Evolutionary conservation across 2,113 vertebrate species (phyloP).

Genomic region (Lota lota): DNA sequence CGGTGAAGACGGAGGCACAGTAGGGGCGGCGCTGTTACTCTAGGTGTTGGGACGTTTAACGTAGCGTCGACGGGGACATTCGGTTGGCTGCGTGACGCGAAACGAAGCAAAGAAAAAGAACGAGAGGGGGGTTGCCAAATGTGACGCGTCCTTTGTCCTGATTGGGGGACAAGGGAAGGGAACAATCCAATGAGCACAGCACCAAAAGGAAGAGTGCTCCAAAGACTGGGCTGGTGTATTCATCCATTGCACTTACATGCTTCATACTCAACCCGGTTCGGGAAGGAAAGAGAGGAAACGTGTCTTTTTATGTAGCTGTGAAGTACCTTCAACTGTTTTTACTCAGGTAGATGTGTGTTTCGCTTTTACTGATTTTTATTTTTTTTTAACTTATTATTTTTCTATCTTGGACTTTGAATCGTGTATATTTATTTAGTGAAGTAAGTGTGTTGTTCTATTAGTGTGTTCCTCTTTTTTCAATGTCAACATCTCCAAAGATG

Average conservation of each 20-base stretch:
- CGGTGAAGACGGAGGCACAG: constrained; percentile 62
- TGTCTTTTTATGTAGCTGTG: constrained; percentile 50
- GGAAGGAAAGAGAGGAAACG: constrained; percentile 15
- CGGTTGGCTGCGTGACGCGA: neutral
- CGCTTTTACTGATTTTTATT: constrained; percentile 66
- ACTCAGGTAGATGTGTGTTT: constrained; percentile 64
- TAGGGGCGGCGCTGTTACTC: no score
- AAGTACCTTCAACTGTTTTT: constrained; percentile 46
- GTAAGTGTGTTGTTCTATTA: constrained; percentile 23
- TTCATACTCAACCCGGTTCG: constrained; percentile 18
- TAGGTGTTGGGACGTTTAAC: neutral
- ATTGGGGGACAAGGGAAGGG: neutral
- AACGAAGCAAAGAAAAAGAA: constrained; percentile 13
- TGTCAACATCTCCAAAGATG: constrained; percentile 2
- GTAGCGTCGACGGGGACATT: neutral
- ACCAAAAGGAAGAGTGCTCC: constrained; percentile 71
- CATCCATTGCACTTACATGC: constrained; percentile 50
- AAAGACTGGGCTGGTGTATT: constrained; percentile 59
- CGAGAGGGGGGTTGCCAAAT: constrained; percentile 52
- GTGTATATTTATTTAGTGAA: constrained; percentile 59
- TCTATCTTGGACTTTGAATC: constrained; percentile 11
- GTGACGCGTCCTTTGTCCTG: constrained; percentile 16
- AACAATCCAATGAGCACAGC: constrained; percentile 35
- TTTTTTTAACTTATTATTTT: constrained; percentile 12
- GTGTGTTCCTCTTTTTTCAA: constrained; percentile 2